Percentiles rank a stretch among this genome's conserved stretches.
Evolutionary conservation across 2,113 vertebrate genomes (phyloP).

Genomic region (Pseudorectes ferrugineus): DNA sequence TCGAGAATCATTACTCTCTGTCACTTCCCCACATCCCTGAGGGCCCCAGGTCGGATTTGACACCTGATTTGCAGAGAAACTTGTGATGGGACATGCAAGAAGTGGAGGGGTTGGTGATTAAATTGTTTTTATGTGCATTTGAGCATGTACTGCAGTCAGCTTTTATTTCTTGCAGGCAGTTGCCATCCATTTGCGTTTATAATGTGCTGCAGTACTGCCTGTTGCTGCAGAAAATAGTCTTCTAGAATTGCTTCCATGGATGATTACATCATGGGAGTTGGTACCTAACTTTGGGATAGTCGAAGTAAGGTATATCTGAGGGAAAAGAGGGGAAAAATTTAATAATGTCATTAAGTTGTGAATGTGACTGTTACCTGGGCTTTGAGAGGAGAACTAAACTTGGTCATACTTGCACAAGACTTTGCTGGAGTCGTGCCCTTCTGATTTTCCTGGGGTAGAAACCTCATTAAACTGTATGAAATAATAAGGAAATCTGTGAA

Average conservation of each 20-base stretch:
- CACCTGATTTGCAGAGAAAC: background rate
- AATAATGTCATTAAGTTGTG: background rate
- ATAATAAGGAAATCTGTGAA: background rate
- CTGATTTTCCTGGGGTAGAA: background rate
- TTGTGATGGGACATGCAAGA: background rate
- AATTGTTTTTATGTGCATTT: background rate
- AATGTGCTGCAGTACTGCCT: background rate
- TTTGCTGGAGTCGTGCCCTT: background rate
- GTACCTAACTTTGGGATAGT: background rate
- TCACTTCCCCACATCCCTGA: background rate
- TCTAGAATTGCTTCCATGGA: background rate
- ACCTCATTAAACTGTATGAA: background rate
- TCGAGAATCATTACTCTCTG: fast-evolving
- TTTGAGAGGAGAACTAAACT: background rate
- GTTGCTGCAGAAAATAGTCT: background rate
- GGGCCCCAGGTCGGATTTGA: background rate
- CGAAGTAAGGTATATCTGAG: background rate
- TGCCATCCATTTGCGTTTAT: background rate
- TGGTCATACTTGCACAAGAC: background rate
- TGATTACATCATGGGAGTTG: background rate
- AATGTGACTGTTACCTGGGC: background rate
- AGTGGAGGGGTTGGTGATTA: background rate
- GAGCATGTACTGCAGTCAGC: background rate
- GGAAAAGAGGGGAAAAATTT: background rate
- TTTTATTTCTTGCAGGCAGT: background rate